These are phyloP conservation scores for Parazoanthus atlanticus DNA, from an alignment of 92 coral and sea anemone genomes.

Conservation along the genomic window DNA sequence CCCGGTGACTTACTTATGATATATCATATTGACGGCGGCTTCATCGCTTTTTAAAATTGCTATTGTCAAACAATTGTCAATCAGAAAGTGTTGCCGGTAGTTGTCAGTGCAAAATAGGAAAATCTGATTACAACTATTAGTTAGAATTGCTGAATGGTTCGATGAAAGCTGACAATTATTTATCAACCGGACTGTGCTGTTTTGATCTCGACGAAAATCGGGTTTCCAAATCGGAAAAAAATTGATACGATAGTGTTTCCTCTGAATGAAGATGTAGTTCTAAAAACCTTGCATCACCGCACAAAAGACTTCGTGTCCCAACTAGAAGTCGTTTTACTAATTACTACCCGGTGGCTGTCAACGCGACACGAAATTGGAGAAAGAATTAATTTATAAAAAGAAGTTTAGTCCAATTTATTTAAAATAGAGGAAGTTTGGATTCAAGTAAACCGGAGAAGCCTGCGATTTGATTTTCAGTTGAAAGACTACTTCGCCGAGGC, in stretches of 20 bases:
- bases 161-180: background rate
- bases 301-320: background rate
- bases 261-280: background rate
- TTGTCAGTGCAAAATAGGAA: background rate
- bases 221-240: background rate
- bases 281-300: background rate
- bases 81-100: background rate
- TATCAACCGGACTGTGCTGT: background rate
- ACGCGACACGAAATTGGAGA: background rate
- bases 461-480: background rate
- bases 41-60: background rate
- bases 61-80: conserved; percentile 8
- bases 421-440: background rate
- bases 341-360: background rate
- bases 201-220: background rate
- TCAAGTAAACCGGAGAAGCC: background rate
- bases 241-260: background rate
- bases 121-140: background rate
- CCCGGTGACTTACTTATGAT: background rate
- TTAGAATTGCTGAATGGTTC: background rate
- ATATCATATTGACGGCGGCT: background rate
- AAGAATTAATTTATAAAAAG: too few relatives aligned
- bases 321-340: background rate
- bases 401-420: background rate
- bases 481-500: background rate